Evolutionary conservation across 2,888 invertebrate genomes (phyloP), one percentile per base, ranked within the genome.

Genomic region (Nemapogon koenigi): DNA sequence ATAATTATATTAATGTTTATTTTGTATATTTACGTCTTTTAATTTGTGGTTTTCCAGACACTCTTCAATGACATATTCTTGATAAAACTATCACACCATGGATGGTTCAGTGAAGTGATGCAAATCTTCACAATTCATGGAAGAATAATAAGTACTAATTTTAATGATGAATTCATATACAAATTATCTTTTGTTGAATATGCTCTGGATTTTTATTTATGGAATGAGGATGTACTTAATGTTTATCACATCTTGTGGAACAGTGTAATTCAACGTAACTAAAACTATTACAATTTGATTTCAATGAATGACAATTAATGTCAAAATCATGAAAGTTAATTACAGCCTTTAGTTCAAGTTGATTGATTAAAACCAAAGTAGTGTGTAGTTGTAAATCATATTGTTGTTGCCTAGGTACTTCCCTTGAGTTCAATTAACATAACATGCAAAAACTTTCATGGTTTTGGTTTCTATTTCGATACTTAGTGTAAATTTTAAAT

Each of bases 51-150:
- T 33, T 31, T 33, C 19, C 33, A 33, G 33, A 18, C 33, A 14
- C 18, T 11, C 33, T 16, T 13, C 33, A 33, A 16, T 33, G 33
- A 33, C 16, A 17, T 32, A 39, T 38, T 41, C 36, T 38, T 22
- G 32, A 47, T 46, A 54, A 39, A 38, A 17, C 27, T 35, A 48
- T 52, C 56, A 53, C 55, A 69, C 64, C 62, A 73, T 70, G 73
- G 73, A 68, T 56, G 72, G 69, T 58, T 64, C 59, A 59, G 55
- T 75, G 50, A 75, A 65, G 57, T 72, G 66, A 72, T 45, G 32
- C 17, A 37, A 27, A 22, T 22, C 7, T 28, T 27, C 16, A 28
- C 14, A 27, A 4, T 11, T 14, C 28, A 27, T 4, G 28, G 8
- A 22, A 7, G 8, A 7, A 6, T 22, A 10, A 10, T 11, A 27